Evolutionary conservation across 2,888 invertebrate species (phyloP), one percentile per base, ranked within the genome.

Genomic region (Poecilus cupreus): DNA sequence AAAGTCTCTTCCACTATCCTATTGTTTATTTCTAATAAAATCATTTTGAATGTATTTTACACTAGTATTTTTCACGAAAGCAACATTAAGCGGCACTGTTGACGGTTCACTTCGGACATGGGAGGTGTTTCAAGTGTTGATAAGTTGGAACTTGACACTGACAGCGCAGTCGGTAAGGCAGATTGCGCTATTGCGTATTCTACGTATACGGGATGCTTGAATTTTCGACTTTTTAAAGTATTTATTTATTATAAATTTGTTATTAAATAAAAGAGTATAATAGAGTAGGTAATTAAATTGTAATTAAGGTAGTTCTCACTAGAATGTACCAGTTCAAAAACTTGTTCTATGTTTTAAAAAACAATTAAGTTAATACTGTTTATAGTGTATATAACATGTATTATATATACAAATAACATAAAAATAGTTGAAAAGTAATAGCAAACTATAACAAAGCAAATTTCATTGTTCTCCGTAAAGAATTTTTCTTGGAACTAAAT

Each of bases 1-100:
- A 99, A 92, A 83, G 98, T 97, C 91, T 99, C 99, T 92, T 98
- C 98, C 87, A 99, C 95, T 91, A 99, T 98, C 91, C 98, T 95
- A 93, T 99, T 99, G 92, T 98, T 97, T 92, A 98, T 98, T 94
- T 99, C 99, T 89, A 99, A 93, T 90, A 98, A 93, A 93, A 98
- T 97, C 97, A 97, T 97, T 87, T 87, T 91, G 86, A 85, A 80
- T 82, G 60, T 80, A 60, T 80, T 79, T 79, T 75, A 80, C 64
- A 77, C 60, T 82, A 81, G 75, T 68, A 49, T 46, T 72, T 81
- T 76, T 79, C 79, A 83, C 82, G 79, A 81, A 81, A 82, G 39
- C 74, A 57, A 80, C 82, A 82, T 83, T 74, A 78, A 83, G 49
- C 70, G 64, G 49, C 46, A 76, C 70, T 78, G 82, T 82, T 82